phyloP scores from a whole-genome alignment of 2,888 invertebrate species.

The Iphiclides podalirius region DNA sequence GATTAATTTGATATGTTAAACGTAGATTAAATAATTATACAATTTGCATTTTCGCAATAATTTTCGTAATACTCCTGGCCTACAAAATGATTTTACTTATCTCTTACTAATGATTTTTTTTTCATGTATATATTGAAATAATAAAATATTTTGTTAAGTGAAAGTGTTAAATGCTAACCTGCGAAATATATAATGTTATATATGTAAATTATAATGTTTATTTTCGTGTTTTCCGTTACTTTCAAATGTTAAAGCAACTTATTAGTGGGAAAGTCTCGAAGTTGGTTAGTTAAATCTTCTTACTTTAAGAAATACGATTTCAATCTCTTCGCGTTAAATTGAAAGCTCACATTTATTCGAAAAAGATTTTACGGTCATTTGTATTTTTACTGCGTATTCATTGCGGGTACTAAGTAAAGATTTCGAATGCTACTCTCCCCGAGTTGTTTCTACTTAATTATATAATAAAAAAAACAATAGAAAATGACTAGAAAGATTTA shows the following conservation, averaged over 20 bases:
- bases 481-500: no score
- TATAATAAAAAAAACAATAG: background rate
- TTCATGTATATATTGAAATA: no score
- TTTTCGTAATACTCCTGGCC: no score
- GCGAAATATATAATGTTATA: no score
- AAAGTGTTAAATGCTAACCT: no score
- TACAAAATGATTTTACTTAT: no score
- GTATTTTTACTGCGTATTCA: conserved; percentile 13
- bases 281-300: conserved; percentile 4
- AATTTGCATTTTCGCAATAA: no score
- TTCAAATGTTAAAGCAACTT: background rate
- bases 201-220: no score
- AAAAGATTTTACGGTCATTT: conserved; percentile 17
- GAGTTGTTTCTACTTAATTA: background rate
- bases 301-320: conserved; percentile 3
- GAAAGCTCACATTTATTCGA: conserved; percentile 15
- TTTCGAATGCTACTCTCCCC: conserved; percentile 7
- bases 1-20: no score
- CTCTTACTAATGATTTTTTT: no score
- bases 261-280: background rate
- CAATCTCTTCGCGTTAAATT: conserved; percentile 16
- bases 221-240: background rate
- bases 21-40: no score
- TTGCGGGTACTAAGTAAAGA: conserved; percentile 3
- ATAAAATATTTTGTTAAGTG: no score